Percentiles rank a stretch among this genome's conserved stretches.
These are phyloP conservation scores for Microchrysa polita DNA, from an alignment of 2,888 invertebrate species.

Conservation along the genomic window DNA sequence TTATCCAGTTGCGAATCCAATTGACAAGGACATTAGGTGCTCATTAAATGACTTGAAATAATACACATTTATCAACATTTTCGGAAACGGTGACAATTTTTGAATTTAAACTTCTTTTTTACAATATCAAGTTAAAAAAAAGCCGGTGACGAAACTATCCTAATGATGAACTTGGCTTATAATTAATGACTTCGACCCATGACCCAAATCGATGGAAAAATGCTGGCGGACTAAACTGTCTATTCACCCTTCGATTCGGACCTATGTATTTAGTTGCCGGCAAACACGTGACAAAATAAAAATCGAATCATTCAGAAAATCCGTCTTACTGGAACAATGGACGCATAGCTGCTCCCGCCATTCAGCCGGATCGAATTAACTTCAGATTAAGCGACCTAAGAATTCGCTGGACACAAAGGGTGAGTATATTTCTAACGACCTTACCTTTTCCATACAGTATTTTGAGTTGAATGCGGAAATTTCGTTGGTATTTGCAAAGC, in stretches of 20 bases:
- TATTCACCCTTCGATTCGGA: slow-evolving; percentile 10
- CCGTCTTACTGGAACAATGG: slow-evolving; percentile 35
- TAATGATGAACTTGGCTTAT: too few species aligned
- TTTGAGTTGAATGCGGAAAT: not conserved
- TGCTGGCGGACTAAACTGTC: not conserved
- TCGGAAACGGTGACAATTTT: too few species aligned
- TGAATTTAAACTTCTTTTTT: too few species aligned
- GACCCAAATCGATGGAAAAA: too few species aligned
- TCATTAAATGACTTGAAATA: too few species aligned
- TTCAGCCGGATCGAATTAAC: slow-evolving; percentile 50
- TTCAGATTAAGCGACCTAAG: slow-evolving; percentile 49
- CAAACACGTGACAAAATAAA: slow-evolving; percentile 37
- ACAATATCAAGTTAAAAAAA: too few species aligned
- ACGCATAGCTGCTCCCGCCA: slow-evolving; percentile 29
- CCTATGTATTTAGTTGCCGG: slow-evolving; percentile 43
- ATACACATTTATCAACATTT: too few species aligned
- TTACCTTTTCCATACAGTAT: slow-evolving; percentile 16
- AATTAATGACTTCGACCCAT: too few species aligned
- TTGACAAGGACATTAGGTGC: too few species aligned
- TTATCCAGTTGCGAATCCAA: not conserved
- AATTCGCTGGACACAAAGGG: slow-evolving; percentile 12
- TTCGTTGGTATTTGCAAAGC: not conserved
- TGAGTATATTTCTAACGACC: slow-evolving; percentile 9
- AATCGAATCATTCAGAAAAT: slow-evolving; percentile 48
- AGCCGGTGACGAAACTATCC: too few species aligned